Percentiles rank a stretch among this genome's conserved stretches.
Conservation (phyloP, 2,797 vertebrate genomes). For the Pristis pectinata region DNA sequence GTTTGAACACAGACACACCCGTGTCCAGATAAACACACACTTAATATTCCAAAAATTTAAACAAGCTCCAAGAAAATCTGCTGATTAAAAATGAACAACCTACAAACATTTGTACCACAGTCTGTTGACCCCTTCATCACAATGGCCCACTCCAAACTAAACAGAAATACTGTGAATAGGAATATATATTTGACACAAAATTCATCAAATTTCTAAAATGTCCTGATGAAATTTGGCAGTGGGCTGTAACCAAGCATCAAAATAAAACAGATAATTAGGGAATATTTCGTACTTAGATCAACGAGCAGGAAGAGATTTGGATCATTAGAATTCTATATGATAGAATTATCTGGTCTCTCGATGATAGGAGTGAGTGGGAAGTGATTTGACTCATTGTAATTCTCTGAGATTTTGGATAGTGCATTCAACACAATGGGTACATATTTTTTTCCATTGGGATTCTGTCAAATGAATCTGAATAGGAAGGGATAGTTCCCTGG, state of each 20-base stretch:
- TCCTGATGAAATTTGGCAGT: constrained; percentile 29
- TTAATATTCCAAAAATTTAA: background rate
- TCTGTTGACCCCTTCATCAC: background rate
- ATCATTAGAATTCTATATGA: constrained; percentile 4
- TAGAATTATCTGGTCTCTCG: background rate
- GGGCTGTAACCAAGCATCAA: background rate
- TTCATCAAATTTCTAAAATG: constrained; percentile 5
- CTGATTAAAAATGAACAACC: background rate
- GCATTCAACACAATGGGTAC: background rate
- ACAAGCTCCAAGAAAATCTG: background rate
- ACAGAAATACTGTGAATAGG: background rate
- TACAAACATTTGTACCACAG: background rate
- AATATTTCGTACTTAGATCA: background rate
- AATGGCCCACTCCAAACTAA: background rate
- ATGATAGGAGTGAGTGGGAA: background rate
- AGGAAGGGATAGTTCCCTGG: background rate
- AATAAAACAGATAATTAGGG: constrained; percentile 12
- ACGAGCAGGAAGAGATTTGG: constrained; percentile 9
- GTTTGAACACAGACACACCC: constrained; percentile 14
- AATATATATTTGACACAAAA: constrained; percentile 30
- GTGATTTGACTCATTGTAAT: background rate
- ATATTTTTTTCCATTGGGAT: background rate
- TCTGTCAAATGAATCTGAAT: background rate
- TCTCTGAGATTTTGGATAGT: background rate
- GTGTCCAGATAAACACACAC: background rate